Base-by-base conservation (phyloP, 2,113 vertebrate genomes). In the Spea multiplicata region DNA sequence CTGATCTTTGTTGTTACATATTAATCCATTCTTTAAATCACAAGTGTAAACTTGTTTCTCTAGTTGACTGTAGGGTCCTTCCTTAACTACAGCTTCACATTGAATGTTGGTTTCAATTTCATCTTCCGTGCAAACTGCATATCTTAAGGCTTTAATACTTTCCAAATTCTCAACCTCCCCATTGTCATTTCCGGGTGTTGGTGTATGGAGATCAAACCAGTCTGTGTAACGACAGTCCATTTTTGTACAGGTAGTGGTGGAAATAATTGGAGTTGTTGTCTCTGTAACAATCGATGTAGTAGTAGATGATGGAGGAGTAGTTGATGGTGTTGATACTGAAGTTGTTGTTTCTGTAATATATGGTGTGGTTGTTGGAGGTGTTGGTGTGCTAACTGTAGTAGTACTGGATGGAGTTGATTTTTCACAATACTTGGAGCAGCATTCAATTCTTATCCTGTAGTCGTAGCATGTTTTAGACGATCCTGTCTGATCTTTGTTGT, bases 191-290 rank as follows among this genome's bases (percentile, higher is more conserved):
- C 64, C 48, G 10, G 73, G 65, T 2, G 73, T 74, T 49, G 73
- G 73, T 44, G 57, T 61, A 50, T 74, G 57, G 5, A 74, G 14
- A 66, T 74, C 73, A 74, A 65, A 74, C 73, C 73, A 74, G 12
- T 17, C 5, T 17, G 59, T 74, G 46, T 74, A 74, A 5, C 61
- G 46, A 17, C 73, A 74, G 44, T 65, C 46, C 73, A 74, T 74
- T 50, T 65, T 9, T 62, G 72, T 62, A n/a, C 72, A 62, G 4
- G 12, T 44, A 3, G 50, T 3, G 13, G 8, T 12, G 12, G 49
- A 44, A 44, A 30, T 48, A 14, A 55, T 62, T 5, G 57, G 5
- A 14, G 55, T 62, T 48, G 53, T 8, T 48, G 10, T 47, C 30
- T 17, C 45, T 0, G 10, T 53, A 62, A 50, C 17, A 52, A 16